Conservation (phyloP, 2,888 invertebrate species). For the Temnothorax rugatulus region DNA sequence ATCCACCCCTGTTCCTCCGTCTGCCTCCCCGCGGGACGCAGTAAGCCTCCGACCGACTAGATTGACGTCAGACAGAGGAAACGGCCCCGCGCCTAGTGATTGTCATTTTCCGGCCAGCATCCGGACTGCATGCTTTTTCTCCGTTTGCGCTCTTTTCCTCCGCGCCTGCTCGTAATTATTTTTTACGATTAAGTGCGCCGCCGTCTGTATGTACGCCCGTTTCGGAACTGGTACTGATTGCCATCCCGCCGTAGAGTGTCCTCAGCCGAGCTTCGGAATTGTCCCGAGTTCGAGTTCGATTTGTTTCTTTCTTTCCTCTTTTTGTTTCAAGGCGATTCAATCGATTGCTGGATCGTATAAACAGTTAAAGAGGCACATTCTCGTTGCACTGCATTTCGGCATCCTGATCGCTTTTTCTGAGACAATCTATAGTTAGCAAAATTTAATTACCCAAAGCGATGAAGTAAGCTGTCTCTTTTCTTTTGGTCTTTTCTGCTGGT, state of each 20-base stretch:
- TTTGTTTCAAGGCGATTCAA: neutral
- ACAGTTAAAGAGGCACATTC: neutral
- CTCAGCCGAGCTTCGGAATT: slow-evolving; percentile 9
- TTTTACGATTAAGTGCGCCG: slow-evolving; percentile 82
- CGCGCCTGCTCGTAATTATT: slow-evolving; percentile 83
- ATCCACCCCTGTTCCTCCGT: slow-evolving; percentile 27
- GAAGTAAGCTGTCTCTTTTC: neutral
- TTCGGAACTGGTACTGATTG: slow-evolving; percentile 62
- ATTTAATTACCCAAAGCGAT: neutral
- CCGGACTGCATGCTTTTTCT: slow-evolving; percentile 82
- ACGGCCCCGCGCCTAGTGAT: slow-evolving; percentile 82
- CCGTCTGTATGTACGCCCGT: slow-evolving; percentile 70
- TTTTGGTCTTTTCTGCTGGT: neutral
- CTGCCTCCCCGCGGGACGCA: slow-evolving; percentile 53
- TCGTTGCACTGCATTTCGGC: neutral
- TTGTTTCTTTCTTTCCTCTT: slow-evolving; percentile 15
- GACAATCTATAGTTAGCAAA: slow-evolving; percentile 34
- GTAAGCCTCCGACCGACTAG: slow-evolving; percentile 66
- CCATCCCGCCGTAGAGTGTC: slow-evolving; percentile 35
- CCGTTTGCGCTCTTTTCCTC: slow-evolving; percentile 72
- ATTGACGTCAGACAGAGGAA: slow-evolving; percentile 83
- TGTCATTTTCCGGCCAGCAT: slow-evolving; percentile 86
- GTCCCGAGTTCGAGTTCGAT: slow-evolving; percentile 12
- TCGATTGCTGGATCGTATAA: neutral
- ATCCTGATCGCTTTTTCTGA: neutral